Base-by-base conservation (phyloP, 2,888 invertebrate species). In the Microctonus hyperodae region DNA sequence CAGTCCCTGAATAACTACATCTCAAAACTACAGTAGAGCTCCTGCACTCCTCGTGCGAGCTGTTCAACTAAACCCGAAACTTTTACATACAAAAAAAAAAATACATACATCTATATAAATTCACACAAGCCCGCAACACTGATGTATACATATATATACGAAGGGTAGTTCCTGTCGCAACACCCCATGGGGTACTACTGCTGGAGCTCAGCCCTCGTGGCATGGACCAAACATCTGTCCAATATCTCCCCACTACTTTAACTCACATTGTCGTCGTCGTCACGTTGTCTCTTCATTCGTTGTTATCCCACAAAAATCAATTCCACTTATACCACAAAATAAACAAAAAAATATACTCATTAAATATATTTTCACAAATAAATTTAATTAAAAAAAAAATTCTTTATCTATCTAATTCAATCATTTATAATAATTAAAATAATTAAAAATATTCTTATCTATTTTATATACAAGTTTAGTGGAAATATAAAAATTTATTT, bases 211-310 rank as follows among this genome's bases (percentile, higher is more conserved):
- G 74, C 78, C 64, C 79, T 77, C 75, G 75, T 74, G 57, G 66
- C 72, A 76, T 82, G 81, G 81, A 82, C 80, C 82, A 82, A 82
- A 83, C 83, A 83, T 83, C 83, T 83, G 82, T 76, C 76, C 72
- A 64, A 71, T 65, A 71, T 73, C 75, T 77, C 73, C 72, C 69
- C 67, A 69, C 71, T 63, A 35, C 20, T 53, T 64, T 58, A 37
- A n/a, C n/a, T n/a, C 9, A n/a, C 37, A 31, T 48, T 31, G 16
- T 60, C 23, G 25, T 28, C 25, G 37, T 37, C 58, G 48, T 56
- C 48, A 37, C n/a, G n/a, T 62, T 61, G 65, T 51, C 53, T 61
- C 40, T 37, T n/a, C n/a, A n/a, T n/a, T n/a, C n/a, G 57, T 61
- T 53, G 33, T 23, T 37, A 28, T 35, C 58, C 57, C 16, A 57